A percentile compares a stretch with the other conserved stretches of the same genome.
Evolutionary conservation across 2,888 invertebrate species (phyloP).

Genomic region (Heliconius charithonia): DNA sequence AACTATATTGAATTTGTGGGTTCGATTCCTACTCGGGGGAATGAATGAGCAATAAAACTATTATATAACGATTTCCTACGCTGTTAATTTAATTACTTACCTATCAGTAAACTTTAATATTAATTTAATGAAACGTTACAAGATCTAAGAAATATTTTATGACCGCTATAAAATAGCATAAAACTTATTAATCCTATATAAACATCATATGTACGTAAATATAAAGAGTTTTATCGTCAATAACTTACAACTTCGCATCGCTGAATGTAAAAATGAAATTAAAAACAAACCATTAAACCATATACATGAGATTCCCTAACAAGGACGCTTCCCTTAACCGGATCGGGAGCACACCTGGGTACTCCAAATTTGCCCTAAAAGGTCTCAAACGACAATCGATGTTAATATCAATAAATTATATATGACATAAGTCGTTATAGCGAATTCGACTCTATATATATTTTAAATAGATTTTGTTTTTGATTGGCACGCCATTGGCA

Average conservation of each 20-base stretch:
- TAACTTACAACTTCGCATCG: slow-evolving; percentile 74
- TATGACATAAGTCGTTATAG: slow-evolving; percentile 42
- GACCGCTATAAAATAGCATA: background rate
- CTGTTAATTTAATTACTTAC: background rate
- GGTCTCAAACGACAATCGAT: slow-evolving; percentile 77
- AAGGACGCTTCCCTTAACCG: slow-evolving; percentile 83
- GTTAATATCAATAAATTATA: slow-evolving; percentile 56
- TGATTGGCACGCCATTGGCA: slow-evolving; percentile 47
- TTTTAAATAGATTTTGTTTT: slow-evolving; percentile 53
- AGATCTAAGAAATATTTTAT: background rate
- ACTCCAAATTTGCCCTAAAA: slow-evolving; percentile 81
- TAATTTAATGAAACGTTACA: slow-evolving; percentile 11
- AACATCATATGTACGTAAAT: slow-evolving; percentile 34
- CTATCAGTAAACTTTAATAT: background rate
- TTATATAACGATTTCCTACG: background rate
- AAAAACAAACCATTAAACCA: slow-evolving; percentile 84
- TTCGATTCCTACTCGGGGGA: too few species aligned
- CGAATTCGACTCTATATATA: slow-evolving; percentile 48
- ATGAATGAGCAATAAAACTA: background rate
- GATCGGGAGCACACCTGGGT: slow-evolving; percentile 84
- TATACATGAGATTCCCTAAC: slow-evolving; percentile 82
- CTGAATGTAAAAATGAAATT: slow-evolving; percentile 79
- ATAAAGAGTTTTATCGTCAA: slow-evolving; percentile 67
- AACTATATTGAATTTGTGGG: too few species aligned
- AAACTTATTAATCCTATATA: slow-evolving; percentile 25